Percentiles rank a stretch among this genome's conserved stretches.
Evolutionary conservation across 2,797 vertebrate genomes (phyloP).

Genomic region (Clarias laeviceps): DNA sequence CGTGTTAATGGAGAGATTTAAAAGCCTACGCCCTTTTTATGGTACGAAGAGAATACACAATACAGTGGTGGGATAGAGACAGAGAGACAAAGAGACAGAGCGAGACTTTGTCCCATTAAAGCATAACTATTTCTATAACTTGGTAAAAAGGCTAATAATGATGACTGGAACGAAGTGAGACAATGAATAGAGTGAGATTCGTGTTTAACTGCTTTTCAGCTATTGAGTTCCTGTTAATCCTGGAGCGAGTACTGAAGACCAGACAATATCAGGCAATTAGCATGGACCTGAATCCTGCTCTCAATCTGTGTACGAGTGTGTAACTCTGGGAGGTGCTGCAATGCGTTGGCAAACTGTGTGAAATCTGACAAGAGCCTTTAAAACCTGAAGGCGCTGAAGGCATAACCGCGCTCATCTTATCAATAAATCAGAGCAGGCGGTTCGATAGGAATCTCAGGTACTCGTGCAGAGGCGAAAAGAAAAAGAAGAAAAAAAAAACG

Average conservation of each 20-base stretch:
- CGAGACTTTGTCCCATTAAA: neutral
- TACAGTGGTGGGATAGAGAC: neutral
- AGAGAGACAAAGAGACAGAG: neutral
- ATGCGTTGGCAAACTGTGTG: neutral
- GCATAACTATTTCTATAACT: neutral
- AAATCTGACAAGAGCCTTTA: neutral
- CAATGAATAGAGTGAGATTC: neutral
- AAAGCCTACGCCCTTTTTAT: slow-evolving; percentile 8
- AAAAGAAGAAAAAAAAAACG: neutral
- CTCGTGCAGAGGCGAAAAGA: neutral
- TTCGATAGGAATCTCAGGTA: slow-evolving; percentile 13
- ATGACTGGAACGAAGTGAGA: neutral
- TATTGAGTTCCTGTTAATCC: slow-evolving; percentile 10
- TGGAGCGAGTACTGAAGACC: neutral
- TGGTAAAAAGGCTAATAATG: neutral
- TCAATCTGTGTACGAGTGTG: neutral
- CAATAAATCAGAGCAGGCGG: slow-evolving; percentile 14
- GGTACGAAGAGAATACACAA: neutral
- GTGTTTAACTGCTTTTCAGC: slow-evolving; percentile 2
- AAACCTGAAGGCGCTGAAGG: neutral
- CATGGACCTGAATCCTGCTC: neutral
- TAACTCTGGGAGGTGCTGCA: slow-evolving; percentile 14
- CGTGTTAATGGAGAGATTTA: neutral
- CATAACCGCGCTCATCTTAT: neutral
- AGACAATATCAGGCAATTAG: slow-evolving; percentile 11